phyloP scores from a whole-genome alignment of 2,888 invertebrate genomes.

The Linnaemya tessellans region DNA sequence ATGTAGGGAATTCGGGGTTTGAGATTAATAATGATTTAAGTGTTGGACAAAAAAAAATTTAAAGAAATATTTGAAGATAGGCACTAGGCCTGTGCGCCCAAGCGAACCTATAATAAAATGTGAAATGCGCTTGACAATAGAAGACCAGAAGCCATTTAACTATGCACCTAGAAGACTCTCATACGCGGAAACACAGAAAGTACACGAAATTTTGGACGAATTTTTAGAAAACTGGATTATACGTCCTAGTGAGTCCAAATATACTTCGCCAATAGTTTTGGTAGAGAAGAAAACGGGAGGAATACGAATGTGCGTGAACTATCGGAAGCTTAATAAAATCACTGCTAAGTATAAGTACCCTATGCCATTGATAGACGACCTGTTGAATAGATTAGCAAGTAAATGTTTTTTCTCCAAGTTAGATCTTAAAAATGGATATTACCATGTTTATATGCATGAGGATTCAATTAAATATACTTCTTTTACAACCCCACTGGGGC shows the following conservation, averaged over 20 bases:
- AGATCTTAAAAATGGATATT: conserved; percentile 63
- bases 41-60: too few relatives aligned
- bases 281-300: conserved; percentile 34
- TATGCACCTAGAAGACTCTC: conserved; percentile 55
- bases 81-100: too few relatives aligned
- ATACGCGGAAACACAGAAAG: conserved; percentile 35
- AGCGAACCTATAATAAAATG: not conserved
- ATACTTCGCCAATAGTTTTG: conserved; percentile 28
- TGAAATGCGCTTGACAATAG: conserved; percentile 23
- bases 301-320: conserved; percentile 29
- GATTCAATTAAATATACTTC: conserved; percentile 47
- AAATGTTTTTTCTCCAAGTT: conserved; percentile 59
- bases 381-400: conserved; percentile 50
- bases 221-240: conserved; percentile 8
- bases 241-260: conserved; percentile 17
- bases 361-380: conserved; percentile 63
- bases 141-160: conserved; percentile 34
- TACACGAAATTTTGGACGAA: conserved; percentile 56
- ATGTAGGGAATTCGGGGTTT: not conserved
- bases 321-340: conserved; percentile 42
- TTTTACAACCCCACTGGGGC: conserved; percentile 43
- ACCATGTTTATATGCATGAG: conserved; percentile 51
- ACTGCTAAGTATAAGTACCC: conserved; percentile 56
- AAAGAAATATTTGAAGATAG: too few relatives aligned
- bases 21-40: not conserved